Evolutionary conservation across 1,140 invertebrate species (phyloP).

Genomic region (Drosophila hydei): DNA sequence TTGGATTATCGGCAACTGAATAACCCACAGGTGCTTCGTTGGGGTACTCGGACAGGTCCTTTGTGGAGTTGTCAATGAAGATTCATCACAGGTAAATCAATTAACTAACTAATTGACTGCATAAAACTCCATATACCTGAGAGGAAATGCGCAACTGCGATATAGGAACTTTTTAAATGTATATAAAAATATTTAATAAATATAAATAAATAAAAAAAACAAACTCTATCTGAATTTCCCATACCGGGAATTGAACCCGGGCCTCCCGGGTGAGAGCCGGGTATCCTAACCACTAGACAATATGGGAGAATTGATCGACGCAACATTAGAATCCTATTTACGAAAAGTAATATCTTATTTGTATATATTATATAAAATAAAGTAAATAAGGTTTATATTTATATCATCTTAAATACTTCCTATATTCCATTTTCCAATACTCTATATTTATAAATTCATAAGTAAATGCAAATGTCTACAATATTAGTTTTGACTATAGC

Average conservation of each 20-base stretch:
- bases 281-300: conserved; percentile 56
- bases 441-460: too few relatives aligned
- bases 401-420: too few relatives aligned
- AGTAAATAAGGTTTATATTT: too few relatives aligned
- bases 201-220: background rate
- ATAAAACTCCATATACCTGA: background rate
- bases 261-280: conserved; percentile 89
- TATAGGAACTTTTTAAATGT: background rate
- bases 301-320: conserved; percentile 15
- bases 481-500: too few relatives aligned
- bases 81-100: conserved; percentile 46
- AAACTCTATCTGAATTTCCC: background rate
- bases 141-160: background rate
- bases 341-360: too few relatives aligned
- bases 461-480: too few relatives aligned
- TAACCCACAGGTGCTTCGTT: conserved; percentile 4
- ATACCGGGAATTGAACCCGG: conserved; percentile 91
- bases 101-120: conserved; percentile 20
- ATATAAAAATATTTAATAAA: background rate
- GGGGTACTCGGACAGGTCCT: background rate
- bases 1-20: conserved; percentile 64
- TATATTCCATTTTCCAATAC: too few relatives aligned
- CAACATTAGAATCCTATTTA: too few relatives aligned
- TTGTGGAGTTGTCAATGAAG: conserved; percentile 15
- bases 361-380: too few relatives aligned